Evolutionary conservation across 2,113 vertebrate species (phyloP).

Genomic region (Gobiocypris rarus): DNA sequence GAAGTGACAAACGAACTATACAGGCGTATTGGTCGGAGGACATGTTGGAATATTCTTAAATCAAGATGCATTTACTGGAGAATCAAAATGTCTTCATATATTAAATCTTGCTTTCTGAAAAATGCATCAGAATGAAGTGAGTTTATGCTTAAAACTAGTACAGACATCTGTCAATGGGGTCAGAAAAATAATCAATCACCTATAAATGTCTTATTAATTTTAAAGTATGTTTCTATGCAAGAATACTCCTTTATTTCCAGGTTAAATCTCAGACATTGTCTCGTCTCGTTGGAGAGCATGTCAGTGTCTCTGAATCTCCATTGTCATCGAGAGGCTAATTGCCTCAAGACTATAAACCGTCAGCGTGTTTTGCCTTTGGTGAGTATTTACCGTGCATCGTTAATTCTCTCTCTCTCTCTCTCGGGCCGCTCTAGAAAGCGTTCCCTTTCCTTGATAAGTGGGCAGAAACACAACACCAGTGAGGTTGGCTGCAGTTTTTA

Average conservation of each 20-base stretch:
- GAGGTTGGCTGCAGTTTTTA: constrained; percentile 77
- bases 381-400: constrained; percentile 77
- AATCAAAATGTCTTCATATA: too few relatives aligned
- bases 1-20: too few relatives aligned
- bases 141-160: too few relatives aligned
- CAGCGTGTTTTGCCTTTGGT: constrained; percentile 57
- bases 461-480: constrained; percentile 75
- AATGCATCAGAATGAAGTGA: too few relatives aligned
- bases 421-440: constrained; percentile 75
- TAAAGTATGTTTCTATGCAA: too few relatives aligned
- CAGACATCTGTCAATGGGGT: too few relatives aligned
- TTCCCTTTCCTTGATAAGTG: constrained; percentile 77
- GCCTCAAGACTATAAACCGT: constrained; percentile 67
- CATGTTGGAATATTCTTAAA: too few relatives aligned
- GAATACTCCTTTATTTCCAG: background rate
- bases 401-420: constrained; percentile 74
- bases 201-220: too few relatives aligned
- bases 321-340: constrained; percentile 39
- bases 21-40: too few relatives aligned
- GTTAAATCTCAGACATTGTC: background rate
- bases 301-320: background rate
- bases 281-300: background rate
- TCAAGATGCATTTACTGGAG: too few relatives aligned
- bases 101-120: too few relatives aligned
- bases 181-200: too few relatives aligned